Conservation (phyloP, 2,113 vertebrate species). For the Columba livia region DNA sequence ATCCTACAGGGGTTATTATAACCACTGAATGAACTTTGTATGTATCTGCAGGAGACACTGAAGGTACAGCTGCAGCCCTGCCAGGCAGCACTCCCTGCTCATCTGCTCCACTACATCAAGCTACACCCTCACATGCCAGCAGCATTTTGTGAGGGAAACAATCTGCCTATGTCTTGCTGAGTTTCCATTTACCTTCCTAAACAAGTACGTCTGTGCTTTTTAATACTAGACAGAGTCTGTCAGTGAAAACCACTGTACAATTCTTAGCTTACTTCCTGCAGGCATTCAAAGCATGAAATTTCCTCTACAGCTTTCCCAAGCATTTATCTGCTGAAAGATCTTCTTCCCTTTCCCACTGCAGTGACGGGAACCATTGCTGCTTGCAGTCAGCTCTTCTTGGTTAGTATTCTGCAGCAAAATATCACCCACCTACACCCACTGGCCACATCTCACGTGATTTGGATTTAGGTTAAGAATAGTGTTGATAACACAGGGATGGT, state of each 20-base stretch:
- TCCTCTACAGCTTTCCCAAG: not conserved
- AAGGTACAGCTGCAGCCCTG: not conserved
- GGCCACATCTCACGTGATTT: too few species aligned
- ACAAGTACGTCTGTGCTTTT: not conserved
- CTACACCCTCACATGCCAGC: not conserved
- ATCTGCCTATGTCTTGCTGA: not conserved
- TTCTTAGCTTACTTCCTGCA: not conserved
- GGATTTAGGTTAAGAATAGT: too few species aligned
- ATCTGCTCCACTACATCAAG: not conserved
- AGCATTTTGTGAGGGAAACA: slow-evolving; percentile 9
- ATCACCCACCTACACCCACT: not conserved
- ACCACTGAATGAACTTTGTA: not conserved
- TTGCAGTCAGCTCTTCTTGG: not conserved
- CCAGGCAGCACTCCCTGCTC: not conserved
- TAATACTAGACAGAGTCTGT: not conserved
- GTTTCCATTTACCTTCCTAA: slow-evolving; percentile 4
- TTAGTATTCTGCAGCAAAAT: not conserved
- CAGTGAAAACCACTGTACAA: not conserved
- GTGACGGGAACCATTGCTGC: not conserved
- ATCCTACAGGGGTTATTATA: not conserved
- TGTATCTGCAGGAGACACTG: not conserved
- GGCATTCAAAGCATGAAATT: not conserved
- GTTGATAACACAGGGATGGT: too few species aligned
- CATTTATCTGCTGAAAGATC: not conserved
- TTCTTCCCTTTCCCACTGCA: not conserved